A percentile compares a stretch with the other conserved stretches of the same genome.
Evolutionary conservation across 2,797 vertebrate species (phyloP).

Genomic region (Heliangelus exortis): DNA sequence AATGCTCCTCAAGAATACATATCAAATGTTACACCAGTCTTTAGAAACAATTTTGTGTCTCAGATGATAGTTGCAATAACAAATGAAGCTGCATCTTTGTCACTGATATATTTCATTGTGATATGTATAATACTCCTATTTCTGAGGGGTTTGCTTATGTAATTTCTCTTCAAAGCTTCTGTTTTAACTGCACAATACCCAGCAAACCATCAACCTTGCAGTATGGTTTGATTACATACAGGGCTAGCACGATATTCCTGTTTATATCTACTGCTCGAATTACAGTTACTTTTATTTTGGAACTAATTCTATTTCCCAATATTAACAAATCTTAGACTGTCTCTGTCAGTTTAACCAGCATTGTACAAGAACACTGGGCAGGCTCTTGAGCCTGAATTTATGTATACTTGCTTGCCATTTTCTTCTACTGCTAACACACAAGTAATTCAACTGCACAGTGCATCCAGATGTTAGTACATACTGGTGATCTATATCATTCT

Average conservation of each 20-base stretch:
- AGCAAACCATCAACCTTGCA: neutral
- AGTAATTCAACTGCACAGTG: slow-evolving; percentile 8
- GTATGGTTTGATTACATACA: neutral
- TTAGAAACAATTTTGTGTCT: neutral
- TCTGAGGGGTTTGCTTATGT: neutral
- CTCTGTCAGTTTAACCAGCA: slow-evolving; percentile 34
- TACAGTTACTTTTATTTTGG: slow-evolving; percentile 45
- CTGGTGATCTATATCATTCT: slow-evolving; percentile 20
- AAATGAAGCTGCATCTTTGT: neutral
- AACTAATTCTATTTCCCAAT: slow-evolving; percentile 51
- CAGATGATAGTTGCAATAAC: neutral
- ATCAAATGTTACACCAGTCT: neutral
- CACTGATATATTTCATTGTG: neutral
- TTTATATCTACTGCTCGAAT: slow-evolving; percentile 54
- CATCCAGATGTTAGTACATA: slow-evolving; percentile 34
- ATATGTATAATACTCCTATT: neutral
- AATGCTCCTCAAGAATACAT: neutral
- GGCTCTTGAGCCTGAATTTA: slow-evolving; percentile 32
- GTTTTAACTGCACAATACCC: neutral
- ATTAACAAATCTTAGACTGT: slow-evolving; percentile 31
- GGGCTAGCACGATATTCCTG: neutral
- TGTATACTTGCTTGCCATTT: slow-evolving; percentile 18
- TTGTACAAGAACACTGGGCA: slow-evolving; percentile 14
- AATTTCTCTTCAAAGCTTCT: neutral
- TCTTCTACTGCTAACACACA: neutral